Base-by-base conservation (phyloP, 2,113 vertebrate genomes). In the Nasalis larvatus region DNA sequence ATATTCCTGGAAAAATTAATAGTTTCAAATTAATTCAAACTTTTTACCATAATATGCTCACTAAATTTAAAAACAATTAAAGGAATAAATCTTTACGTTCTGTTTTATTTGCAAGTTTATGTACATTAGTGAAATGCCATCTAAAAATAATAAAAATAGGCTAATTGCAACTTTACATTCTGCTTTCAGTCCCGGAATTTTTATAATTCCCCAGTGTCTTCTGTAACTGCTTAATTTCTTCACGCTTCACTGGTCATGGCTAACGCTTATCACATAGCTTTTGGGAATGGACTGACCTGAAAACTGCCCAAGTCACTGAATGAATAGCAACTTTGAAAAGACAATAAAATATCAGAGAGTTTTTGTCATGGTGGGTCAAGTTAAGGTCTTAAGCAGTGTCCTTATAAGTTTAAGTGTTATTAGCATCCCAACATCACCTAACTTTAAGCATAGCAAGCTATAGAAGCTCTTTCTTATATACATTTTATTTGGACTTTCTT, bases 281-380 rank as follows among this genome's bases (percentile, higher is more conserved):
- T 95, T 97, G 97, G 94, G 93, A 95, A 97, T 80, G 47, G 97
- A 98, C 68, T 97, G 1, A 93, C 93, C 89, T 97, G 93, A 97
- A 88, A 73, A 98, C 90, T 97, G 92, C 89, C 89, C 91, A 95
- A 54, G 58, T 92, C 94, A 92, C 60, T 95, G 23, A 80, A 97
- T 81, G 63, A 94, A 97, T 14, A 60, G 71, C 77, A 85, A 97
- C 93, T 98, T 85, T 96, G 87, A 96, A 92, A 97, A 97, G 87
- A 95, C 21, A 98, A 97, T 94, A 96, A 35, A 2, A 86, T 93
- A 66, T 12, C 35, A 94, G 96, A 88, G 5, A 94, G 42, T 10
- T 97, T 82, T 87, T 95, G 81, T 81, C 74, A 87, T 16, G 13
- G 30, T 78, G 27, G 13, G 35, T 84, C n/a, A 6, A 84, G 16